Conservation (phyloP, 2,888 invertebrate species). For the Latrodectus elegans region DNA sequence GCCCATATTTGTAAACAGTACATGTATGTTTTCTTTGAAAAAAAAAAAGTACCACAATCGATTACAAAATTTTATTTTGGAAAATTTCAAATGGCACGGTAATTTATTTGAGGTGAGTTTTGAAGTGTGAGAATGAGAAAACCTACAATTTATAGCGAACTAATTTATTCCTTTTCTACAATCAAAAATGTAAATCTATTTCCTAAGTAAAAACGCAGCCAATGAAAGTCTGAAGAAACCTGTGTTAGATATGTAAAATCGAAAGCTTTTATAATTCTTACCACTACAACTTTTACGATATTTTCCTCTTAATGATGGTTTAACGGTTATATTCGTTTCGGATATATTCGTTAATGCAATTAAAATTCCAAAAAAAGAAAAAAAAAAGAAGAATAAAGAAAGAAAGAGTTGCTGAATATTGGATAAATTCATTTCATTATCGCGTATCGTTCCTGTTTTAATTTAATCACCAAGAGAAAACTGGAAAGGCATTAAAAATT, state of each 20-base stretch:
- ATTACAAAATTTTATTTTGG: too few relatives aligned
- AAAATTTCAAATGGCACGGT: too few relatives aligned
- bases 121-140: too few relatives aligned
- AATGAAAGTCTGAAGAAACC: too few relatives aligned
- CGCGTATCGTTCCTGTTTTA: constrained; percentile 6
- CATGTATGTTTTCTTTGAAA: too few relatives aligned
- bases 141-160: too few relatives aligned
- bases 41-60: too few relatives aligned
- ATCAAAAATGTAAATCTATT: too few relatives aligned
- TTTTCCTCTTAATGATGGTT: not conserved
- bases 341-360: not conserved
- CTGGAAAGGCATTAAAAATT: constrained; percentile 22
- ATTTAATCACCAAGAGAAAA: constrained; percentile 10
- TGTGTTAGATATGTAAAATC: not conserved
- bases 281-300: not conserved
- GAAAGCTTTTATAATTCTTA: not conserved
- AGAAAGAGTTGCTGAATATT: not conserved
- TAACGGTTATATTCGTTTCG: not conserved
- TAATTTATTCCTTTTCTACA: too few relatives aligned
- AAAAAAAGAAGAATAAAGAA: not conserved
- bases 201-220: too few relatives aligned
- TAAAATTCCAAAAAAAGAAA: not conserved
- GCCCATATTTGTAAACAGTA: too few relatives aligned
- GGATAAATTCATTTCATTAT: constrained; percentile 12
- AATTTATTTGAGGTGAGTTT: too few relatives aligned